Evolutionary conservation across 2,113 vertebrate genomes (phyloP).

Genomic region (Rynchops niger): DNA sequence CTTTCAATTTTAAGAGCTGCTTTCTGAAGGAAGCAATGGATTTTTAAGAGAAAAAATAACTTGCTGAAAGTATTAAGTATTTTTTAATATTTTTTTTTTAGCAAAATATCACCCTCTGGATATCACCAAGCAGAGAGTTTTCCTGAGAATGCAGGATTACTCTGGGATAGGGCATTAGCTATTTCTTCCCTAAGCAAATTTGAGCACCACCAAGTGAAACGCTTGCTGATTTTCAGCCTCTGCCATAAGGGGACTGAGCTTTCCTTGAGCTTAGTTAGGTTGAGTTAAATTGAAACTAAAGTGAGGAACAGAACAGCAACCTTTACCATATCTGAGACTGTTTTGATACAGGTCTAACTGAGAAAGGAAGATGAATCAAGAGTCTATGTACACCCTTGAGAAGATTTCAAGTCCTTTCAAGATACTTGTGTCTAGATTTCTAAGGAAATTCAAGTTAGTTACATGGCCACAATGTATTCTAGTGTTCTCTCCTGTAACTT

Average conservation of each 20-base stretch:
- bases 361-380: not conserved
- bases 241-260: not conserved
- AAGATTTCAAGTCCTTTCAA: not conserved
- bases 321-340: not conserved
- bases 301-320: rapidly evolving
- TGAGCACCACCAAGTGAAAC: not conserved
- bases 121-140: not conserved
- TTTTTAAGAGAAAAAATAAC: not conserved
- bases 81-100: not conserved
- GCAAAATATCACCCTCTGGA: not conserved
- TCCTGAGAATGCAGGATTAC: not conserved
- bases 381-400: not conserved
- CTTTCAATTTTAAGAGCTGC: not conserved
- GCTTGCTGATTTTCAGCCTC: not conserved
- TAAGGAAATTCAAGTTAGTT: not conserved
- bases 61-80: not conserved
- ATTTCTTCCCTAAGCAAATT: not conserved
- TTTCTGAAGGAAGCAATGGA: not conserved
- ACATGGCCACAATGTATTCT: not conserved
- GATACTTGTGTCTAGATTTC: not conserved
- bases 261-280: not conserved
- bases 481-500: not conserved
- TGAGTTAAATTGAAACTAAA: not conserved
- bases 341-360: not conserved
- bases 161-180: not conserved